phyloP scores from a whole-genome alignment of 2,797 vertebrate genomes.

The Galagoides demidoff region DNA sequence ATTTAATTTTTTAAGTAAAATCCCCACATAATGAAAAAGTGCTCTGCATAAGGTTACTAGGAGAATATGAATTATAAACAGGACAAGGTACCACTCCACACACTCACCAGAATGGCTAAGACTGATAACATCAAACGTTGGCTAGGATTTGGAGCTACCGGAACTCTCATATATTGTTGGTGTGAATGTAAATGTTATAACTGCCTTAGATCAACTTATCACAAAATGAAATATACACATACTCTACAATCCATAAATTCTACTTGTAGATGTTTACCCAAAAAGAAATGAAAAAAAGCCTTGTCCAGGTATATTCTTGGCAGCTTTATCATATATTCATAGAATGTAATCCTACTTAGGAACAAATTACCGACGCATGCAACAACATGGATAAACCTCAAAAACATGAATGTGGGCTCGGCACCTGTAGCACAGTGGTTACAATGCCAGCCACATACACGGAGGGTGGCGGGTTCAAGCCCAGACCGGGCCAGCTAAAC shows the following conservation, averaged over 20 bases:
- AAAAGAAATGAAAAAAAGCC: constrained; percentile 28
- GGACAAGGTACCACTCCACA: not conserved
- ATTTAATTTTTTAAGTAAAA: constrained; percentile 40
- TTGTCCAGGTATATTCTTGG: constrained; percentile 5
- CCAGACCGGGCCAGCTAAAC: too few species aligned
- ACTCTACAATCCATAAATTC: constrained; percentile 23
- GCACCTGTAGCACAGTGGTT: too few species aligned
- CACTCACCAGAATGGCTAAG: not conserved
- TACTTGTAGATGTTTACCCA: constrained; percentile 18
- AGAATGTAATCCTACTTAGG: not conserved
- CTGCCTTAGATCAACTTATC: constrained; percentile 5
- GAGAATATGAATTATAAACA: constrained; percentile 42
- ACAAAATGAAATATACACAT: not conserved
- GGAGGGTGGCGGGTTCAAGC: too few species aligned
- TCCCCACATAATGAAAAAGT: not conserved
- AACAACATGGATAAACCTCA: not conserved
- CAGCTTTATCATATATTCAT: not conserved
- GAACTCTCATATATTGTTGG: not conserved
- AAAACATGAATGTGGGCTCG: not conserved
- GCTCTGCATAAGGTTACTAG: not conserved
- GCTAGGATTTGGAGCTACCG: constrained; percentile 25
- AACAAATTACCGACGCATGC: not conserved
- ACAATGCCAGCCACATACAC: too few species aligned
- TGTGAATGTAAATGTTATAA: not conserved
- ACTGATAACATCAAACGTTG: constrained; percentile 44